Percentiles rank a stretch among this genome's conserved stretches.
These are phyloP conservation scores for Drosophila truncata DNA, from an alignment of 1,140 invertebrate genomes.

Conservation along the genomic window DNA sequence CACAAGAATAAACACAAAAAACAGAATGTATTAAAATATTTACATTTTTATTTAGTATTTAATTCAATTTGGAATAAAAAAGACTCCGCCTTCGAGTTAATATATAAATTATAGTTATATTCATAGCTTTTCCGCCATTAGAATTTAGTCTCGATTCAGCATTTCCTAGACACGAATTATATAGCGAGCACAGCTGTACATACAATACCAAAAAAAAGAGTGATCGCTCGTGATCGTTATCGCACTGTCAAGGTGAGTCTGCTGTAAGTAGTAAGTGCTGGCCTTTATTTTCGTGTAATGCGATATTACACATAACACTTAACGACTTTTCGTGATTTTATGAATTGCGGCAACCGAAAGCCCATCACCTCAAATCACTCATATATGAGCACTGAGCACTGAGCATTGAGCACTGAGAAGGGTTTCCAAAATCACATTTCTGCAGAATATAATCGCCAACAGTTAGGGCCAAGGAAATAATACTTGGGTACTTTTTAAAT, in stretches of 20 bases:
- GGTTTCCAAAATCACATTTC: constrained; percentile 4
- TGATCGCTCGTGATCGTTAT: constrained; percentile 9
- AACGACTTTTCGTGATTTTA: constrained; percentile 10
- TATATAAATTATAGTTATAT: background rate
- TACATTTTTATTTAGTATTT: background rate
- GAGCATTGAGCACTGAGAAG: background rate
- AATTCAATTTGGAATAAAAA: background rate
- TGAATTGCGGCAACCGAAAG: constrained; percentile 10
- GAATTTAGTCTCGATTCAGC: background rate
- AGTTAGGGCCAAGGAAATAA: background rate
- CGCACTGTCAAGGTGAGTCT: constrained; percentile 16
- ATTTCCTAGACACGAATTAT: background rate
- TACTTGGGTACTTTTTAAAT: too few species aligned
- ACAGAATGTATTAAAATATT: background rate
- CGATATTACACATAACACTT: constrained; percentile 7
- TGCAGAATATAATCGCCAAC: background rate
- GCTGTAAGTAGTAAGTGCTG: background rate
- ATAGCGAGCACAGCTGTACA: constrained; percentile 4
- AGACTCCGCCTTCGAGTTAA: background rate
- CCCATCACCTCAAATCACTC: constrained; percentile 9
- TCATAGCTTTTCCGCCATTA: background rate
- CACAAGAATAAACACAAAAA: background rate
- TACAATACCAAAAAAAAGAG: constrained; percentile 3
- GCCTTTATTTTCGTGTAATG: constrained; percentile 7
- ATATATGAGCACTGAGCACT: too few species aligned